A percentile compares a stretch with the other conserved stretches of the same genome.
phyloP scores from a whole-genome alignment of 2,888 invertebrate species.

The Bruchidius siliquastri region DNA sequence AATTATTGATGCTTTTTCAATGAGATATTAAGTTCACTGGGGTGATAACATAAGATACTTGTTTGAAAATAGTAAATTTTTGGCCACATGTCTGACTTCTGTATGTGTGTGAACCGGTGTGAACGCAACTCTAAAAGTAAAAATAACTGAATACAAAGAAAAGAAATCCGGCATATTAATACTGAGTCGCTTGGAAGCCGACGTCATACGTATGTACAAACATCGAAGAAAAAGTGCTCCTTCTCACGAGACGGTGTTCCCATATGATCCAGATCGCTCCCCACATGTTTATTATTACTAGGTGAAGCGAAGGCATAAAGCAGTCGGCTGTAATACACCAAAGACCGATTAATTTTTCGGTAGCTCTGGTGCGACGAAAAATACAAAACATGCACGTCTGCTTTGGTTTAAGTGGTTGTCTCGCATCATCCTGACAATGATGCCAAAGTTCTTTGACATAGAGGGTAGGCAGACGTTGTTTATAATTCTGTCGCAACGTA shows the following conservation, averaged over 20 bases:
- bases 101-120: too few relatives aligned
- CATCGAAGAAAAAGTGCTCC: background rate
- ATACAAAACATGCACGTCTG: background rate
- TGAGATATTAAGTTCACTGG: too few relatives aligned
- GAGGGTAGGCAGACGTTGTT: too few relatives aligned
- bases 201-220: background rate
- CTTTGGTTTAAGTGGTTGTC: background rate
- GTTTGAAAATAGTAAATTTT: too few relatives aligned
- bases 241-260: background rate
- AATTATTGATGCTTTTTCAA: too few relatives aligned
- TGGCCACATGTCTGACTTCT: too few relatives aligned
- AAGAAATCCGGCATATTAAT: background rate
- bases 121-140: too few relatives aligned
- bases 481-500: too few relatives aligned
- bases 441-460: background rate
- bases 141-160: background rate
- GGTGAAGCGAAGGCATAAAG: background rate
- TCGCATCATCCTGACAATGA: background rate
- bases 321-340: background rate
- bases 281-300: background rate
- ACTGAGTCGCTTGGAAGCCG: background rate
- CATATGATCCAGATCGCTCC: background rate
- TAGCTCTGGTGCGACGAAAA: conserved; percentile 1
- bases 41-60: too few relatives aligned
- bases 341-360: conserved; percentile 1